Conservation (phyloP, 2,113 vertebrate species). For the Lampris megalopsis region DNA sequence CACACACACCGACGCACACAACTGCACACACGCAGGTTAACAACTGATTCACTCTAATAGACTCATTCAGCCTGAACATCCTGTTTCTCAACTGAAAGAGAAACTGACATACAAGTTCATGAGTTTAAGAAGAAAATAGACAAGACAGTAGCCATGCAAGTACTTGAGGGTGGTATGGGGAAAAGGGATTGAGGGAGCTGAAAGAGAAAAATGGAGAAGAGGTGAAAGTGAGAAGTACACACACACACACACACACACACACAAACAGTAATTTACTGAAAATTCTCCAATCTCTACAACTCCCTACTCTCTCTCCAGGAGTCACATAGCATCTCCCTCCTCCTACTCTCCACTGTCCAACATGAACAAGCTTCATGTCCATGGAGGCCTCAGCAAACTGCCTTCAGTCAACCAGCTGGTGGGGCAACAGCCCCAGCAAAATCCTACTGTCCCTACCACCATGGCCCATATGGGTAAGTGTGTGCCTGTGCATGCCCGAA, state of each 20-base stretch:
- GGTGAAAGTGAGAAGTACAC: no score
- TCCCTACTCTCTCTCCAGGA: slow-evolving; percentile 73
- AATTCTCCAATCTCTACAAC: slow-evolving; percentile 1
- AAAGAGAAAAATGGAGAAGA: no score
- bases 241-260: neutral
- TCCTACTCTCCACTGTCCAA: slow-evolving; percentile 89
- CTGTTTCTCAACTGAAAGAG: no score
- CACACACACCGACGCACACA: no score
- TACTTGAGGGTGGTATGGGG: no score
- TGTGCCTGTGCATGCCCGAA: neutral
- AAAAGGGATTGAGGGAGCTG: no score
- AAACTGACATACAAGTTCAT: no score
- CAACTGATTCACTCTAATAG: no score
- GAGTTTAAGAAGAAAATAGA: no score
- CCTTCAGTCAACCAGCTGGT: slow-evolving; percentile 93
- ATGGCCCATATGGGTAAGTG: slow-evolving; percentile 90
- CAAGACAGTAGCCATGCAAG: no score
- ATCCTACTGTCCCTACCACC: slow-evolving; percentile 72
- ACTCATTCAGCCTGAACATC: no score
- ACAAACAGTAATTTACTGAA: neutral
- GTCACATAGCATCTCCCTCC: slow-evolving; percentile 84
- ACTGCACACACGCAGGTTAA: no score
- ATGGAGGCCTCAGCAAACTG: slow-evolving; percentile 85
- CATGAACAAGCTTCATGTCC: slow-evolving; percentile 88
- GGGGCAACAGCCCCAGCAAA: slow-evolving; percentile 90